A percentile compares a stretch with the other conserved stretches of the same genome.
These are phyloP conservation scores for Phylloscopus trochilus DNA, from an alignment of 2,113 vertebrate genomes.

Conservation along the genomic window DNA sequence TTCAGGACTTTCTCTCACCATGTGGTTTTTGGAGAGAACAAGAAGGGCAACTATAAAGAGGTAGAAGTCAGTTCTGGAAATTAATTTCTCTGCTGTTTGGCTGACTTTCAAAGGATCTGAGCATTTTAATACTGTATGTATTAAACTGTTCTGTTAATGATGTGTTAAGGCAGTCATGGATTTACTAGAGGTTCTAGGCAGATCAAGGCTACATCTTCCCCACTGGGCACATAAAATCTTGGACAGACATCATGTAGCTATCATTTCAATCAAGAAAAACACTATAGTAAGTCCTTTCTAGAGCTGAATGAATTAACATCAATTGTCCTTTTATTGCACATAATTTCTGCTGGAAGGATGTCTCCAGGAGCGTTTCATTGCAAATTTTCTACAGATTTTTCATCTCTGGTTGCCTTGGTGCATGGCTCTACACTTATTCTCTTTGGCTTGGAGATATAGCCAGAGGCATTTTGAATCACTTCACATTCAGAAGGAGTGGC, in stretches of 20 bases:
- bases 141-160: conserved; percentile 37
- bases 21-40: not conserved
- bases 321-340: not conserved
- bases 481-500: not conserved
- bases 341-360: not conserved
- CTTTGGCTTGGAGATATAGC: not conserved
- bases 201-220: not conserved
- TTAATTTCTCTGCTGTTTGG: not conserved
- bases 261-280: not conserved
- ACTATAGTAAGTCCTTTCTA: not conserved
- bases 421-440: not conserved
- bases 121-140: conserved; percentile 19
- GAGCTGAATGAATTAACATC: not conserved
- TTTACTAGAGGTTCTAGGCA: conserved; percentile 13
- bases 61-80: not conserved
- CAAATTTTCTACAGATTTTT: not conserved
- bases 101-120: conserved; percentile 15
- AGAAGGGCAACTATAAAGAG: not conserved
- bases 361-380: not conserved
- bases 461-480: not conserved
- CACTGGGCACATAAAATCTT: not conserved
- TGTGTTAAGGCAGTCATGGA: conserved; percentile 19
- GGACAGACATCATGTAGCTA: not conserved
- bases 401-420: not conserved
- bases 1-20: not conserved